Conservation (phyloP, 2,797 vertebrate genomes). For the Tokudaia tokunoshimensis region DNA sequence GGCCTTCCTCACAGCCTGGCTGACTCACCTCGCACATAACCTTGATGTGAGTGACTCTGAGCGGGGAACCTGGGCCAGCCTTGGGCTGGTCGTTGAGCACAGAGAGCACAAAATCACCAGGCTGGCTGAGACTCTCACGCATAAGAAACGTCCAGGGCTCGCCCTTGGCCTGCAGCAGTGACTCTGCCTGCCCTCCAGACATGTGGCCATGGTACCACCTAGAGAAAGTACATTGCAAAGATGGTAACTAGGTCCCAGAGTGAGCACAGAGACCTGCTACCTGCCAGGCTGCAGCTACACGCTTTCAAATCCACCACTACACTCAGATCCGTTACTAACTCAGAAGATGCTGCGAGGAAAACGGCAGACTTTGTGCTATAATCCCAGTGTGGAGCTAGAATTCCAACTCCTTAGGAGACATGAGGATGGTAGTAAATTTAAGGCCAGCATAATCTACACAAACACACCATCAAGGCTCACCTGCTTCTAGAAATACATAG, state of each 20-base stretch:
- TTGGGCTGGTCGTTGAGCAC: conserved; percentile 93
- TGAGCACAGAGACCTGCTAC: fast-evolving
- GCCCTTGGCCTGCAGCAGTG: conserved; percentile 91
- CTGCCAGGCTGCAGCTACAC: neutral
- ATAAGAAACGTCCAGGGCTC: conserved; percentile 96
- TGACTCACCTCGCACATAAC: conserved; percentile 94
- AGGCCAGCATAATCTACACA: neutral
- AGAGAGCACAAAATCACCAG: conserved; percentile 97
- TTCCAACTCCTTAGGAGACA: neutral
- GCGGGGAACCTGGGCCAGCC: conserved; percentile 77
- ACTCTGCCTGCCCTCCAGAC: conserved; percentile 94
- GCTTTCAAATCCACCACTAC: neutral
- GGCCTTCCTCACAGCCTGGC: neutral
- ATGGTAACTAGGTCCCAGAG: neutral
- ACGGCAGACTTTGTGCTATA: neutral
- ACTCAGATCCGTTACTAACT: neutral
- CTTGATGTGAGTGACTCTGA: conserved; percentile 96
- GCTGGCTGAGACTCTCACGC: conserved; percentile 97
- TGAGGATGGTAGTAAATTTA: neutral
- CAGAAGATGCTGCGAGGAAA: neutral
- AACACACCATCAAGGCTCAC: neutral
- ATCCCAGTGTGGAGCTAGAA: neutral
- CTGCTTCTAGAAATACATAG: neutral
- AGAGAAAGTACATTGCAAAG: neutral
- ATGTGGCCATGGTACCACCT: conserved; percentile 99